Percentiles rank a stretch among this genome's conserved stretches.
Evolutionary conservation across 2,888 invertebrate genomes (phyloP).

Genomic region (Tromatobia lineatoria): DNA sequence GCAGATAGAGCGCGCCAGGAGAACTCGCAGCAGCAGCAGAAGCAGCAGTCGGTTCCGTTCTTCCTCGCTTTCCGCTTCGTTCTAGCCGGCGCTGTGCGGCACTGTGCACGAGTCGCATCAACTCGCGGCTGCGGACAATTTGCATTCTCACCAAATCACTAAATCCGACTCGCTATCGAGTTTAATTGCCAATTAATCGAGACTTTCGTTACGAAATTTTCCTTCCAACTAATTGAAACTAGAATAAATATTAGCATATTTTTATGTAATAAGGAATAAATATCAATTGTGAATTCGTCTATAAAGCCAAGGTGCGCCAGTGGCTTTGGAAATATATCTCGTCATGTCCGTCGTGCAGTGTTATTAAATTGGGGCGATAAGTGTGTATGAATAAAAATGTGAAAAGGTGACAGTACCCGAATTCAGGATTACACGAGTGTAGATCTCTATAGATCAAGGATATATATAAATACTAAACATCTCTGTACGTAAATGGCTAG

Average conservation of each 20-base stretch:
- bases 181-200: slow-evolving; percentile 46
- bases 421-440: slow-evolving; percentile 35
- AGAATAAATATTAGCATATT: not conserved
- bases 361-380: not conserved
- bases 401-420: slow-evolving; percentile 24
- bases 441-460: slow-evolving; percentile 22
- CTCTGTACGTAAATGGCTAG: slow-evolving; percentile 74
- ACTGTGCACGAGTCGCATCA: slow-evolving; percentile 30
- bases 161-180: slow-evolving; percentile 9
- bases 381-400: slow-evolving; percentile 50
- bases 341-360: slow-evolving; percentile 22
- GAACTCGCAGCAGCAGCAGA: slow-evolving; percentile 64
- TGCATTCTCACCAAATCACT: slow-evolving; percentile 13
- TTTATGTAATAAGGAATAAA: too few species aligned
- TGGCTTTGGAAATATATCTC: slow-evolving; percentile 4
- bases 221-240: not conserved
- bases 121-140: slow-evolving; percentile 22
- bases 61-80: slow-evolving; percentile 75
- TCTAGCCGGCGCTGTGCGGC: slow-evolving; percentile 57
- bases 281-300: not conserved
- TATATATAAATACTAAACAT: slow-evolving; percentile 17
- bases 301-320: slow-evolving; percentile 10
- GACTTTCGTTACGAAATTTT: not conserved
- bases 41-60: slow-evolving; percentile 76
- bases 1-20: slow-evolving; percentile 31